Evolutionary conservation across 2,113 vertebrate species (phyloP).

Genomic region (Myiopsitta monachus): DNA sequence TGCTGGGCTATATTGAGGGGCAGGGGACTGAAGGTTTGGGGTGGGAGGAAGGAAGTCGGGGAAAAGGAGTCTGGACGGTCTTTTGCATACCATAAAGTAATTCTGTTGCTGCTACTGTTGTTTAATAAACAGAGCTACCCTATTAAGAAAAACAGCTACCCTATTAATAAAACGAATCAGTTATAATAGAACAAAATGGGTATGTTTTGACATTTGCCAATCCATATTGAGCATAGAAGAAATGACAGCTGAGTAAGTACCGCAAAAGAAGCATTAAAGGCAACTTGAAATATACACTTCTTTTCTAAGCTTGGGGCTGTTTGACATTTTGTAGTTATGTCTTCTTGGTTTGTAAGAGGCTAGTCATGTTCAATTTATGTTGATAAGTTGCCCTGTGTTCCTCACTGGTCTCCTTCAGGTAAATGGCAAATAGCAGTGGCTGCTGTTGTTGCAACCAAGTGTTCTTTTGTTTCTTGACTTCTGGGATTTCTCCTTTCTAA

Average conservation of each 20-base stretch:
- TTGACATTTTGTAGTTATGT: not conserved
- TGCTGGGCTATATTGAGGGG: not conserved
- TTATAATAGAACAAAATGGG: not conserved
- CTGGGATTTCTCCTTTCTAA: not conserved
- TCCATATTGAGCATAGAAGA: not conserved
- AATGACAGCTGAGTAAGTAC: not conserved
- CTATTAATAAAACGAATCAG: not conserved
- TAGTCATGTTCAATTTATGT: not conserved
- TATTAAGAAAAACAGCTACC: not conserved
- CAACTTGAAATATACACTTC: not conserved
- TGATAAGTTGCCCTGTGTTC: not conserved
- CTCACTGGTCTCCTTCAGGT: not conserved
- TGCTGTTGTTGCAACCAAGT: not conserved
- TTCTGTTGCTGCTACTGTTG: not conserved
- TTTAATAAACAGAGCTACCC: not conserved
- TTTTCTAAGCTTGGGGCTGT: not conserved
- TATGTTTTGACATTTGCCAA: not conserved
- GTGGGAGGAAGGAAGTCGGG: not conserved
- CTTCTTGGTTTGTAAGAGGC: not conserved
- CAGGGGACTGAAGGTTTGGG: not conserved
- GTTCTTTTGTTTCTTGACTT: not conserved
- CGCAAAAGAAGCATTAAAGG: not conserved
- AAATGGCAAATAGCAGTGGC: not conserved
- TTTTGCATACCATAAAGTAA: not conserved
- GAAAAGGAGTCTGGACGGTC: not conserved